These are phyloP conservation scores for Drosophila baimaii DNA, from an alignment of 1,140 invertebrate genomes.

Conservation along the genomic window DNA sequence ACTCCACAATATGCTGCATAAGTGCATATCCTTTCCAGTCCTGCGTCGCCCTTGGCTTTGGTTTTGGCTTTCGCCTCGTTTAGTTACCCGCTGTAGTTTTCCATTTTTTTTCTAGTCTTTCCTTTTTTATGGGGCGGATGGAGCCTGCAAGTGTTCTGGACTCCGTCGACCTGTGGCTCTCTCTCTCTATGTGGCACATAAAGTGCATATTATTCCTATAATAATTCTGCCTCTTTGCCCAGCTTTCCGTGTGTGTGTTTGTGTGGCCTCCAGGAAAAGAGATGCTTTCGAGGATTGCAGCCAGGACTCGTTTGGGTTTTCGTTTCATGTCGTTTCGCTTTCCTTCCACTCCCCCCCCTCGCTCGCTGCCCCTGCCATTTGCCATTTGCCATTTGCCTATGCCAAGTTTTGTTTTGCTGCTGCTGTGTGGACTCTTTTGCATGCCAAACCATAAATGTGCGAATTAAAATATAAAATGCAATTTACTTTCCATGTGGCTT, in stretches of 20 bases:
- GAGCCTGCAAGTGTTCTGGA: slow-evolving; percentile 16
- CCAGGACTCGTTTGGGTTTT: slow-evolving; percentile 31
- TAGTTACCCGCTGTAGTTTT: slow-evolving; percentile 26
- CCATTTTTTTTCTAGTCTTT: neutral
- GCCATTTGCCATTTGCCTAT: neutral
- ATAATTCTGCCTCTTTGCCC: slow-evolving; percentile 39
- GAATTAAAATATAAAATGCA: slow-evolving; percentile 75
- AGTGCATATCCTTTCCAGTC: slow-evolving; percentile 37
- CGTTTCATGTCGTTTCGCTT: slow-evolving; percentile 25
- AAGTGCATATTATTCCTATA: slow-evolving; percentile 74
- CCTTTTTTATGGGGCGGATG: neutral
- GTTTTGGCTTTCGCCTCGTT: slow-evolving; percentile 42
- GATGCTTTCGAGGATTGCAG: slow-evolving; percentile 45
- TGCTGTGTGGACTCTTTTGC: slow-evolving; percentile 41
- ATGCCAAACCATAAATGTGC: slow-evolving; percentile 68
- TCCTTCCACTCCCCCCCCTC: no score
- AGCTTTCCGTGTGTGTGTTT: slow-evolving; percentile 1
- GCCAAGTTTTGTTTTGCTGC: slow-evolving; percentile 39
- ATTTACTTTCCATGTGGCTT: slow-evolving; percentile 66
- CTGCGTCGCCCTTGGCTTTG: slow-evolving; percentile 62
- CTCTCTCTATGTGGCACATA: slow-evolving; percentile 43
- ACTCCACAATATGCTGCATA: slow-evolving; percentile 59
- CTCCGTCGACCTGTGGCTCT: slow-evolving; percentile 55
- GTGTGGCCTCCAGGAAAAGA: slow-evolving; percentile 6
- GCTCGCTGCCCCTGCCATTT: slow-evolving; percentile 2